Conservation (phyloP, 2,113 vertebrate genomes). For the Panthera uncia region DNA sequence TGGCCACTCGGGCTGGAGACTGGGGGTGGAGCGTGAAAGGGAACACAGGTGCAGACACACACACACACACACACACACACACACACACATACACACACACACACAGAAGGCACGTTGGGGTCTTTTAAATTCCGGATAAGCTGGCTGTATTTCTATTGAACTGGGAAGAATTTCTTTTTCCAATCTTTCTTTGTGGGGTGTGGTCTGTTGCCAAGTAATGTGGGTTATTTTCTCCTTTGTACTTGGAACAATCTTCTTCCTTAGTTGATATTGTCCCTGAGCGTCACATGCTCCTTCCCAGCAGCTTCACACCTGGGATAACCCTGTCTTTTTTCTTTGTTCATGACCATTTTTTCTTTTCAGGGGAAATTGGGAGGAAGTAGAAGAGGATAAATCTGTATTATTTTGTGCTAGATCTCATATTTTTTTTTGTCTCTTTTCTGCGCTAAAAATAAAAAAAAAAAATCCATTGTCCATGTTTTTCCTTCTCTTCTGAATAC, state of each 20-base stretch:
- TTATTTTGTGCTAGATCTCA: background rate
- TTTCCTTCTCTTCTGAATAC: background rate
- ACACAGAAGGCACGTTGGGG: background rate
- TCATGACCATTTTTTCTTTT: constrained; percentile 28
- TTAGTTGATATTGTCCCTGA: background rate
- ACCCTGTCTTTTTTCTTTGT: background rate
- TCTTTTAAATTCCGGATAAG: background rate
- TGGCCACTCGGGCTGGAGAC: too few relatives aligned
- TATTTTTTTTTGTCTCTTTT: background rate
- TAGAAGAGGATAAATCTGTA: background rate
- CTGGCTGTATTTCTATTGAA: background rate
- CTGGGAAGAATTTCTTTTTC: background rate
- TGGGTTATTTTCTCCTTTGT: background rate
- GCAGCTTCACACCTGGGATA: background rate
- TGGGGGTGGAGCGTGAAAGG: background rate
- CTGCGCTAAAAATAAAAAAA: background rate
- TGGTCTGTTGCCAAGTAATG: background rate
- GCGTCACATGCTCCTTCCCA: background rate
- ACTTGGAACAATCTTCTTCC: background rate
- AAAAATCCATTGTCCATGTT: background rate
- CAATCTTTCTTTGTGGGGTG: background rate
- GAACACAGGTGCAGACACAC: background rate
- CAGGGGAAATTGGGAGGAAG: constrained; percentile 38
- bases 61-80: background rate
- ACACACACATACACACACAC: background rate